Base-by-base conservation (phyloP, 2,888 invertebrate genomes). In the Chirona hameri region DNA sequence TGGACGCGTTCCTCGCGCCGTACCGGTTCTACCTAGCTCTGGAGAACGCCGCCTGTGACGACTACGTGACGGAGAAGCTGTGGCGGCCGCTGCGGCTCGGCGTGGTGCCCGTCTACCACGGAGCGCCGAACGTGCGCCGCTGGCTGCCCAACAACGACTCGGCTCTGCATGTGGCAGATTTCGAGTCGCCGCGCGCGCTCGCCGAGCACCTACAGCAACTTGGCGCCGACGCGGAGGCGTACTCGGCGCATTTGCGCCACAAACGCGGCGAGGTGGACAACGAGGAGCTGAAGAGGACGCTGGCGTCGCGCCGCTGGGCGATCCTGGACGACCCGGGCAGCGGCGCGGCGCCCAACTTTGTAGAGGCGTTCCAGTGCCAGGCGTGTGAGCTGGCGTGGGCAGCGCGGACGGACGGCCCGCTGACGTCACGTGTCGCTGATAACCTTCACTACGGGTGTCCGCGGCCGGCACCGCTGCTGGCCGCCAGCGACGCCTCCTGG, bases 61-160 rank as follows among this genome's bases (percentile, higher is more conserved):
- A 96, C 89, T 96, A 96, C 87, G 91, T 95, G 7, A 95, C 95
- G 0, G 96, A 96, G 88, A 96, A 96, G 87, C 90, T 94, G 85
- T 96, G 95, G 95, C 90, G 95, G 48, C 92, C 95, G 0, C 89
- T 96, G 52, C 91, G 92, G 83, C 91, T 92, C 14, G 95, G 95
- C 0, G 91, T 92, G n/a, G 91, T 96, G 46, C 95, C 95, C 2
- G 91, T 96, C 85, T 94, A 95, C 87, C 92, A 93, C 87, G 95
- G 95, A 12, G 93, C 95, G 0, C 93, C 94, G 84, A 82, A 81
- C 72, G 88, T 87, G 57, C 87, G 91, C 91, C 93, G 94, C 85
- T 95, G 94, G 93, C 88, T 93, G 80, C 95, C 95, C 0, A 93
- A 93, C 86, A 89, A 91, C 52, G 90, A 92, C 84, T 93, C 95